A percentile compares a stretch with the other conserved stretches of the same genome.
phyloP scores from a whole-genome alignment of 1,140 invertebrate genomes.

The Lepidostoma basale region DNA sequence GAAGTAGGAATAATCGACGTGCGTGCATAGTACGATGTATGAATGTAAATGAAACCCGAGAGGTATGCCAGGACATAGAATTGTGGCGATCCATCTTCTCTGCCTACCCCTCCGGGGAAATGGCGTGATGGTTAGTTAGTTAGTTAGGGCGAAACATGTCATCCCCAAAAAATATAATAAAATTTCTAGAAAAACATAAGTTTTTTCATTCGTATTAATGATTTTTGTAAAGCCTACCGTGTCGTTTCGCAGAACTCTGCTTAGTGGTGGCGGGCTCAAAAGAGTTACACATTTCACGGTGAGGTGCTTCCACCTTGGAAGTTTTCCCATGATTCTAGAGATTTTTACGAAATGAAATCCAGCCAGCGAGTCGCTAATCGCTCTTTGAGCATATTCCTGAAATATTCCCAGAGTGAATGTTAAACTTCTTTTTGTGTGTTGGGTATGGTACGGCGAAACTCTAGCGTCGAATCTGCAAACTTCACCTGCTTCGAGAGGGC shows the following conservation, averaged over 20 bases:
- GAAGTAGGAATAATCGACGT: too few relatives aligned
- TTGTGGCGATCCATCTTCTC: too few relatives aligned
- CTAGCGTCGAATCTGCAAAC: conserved; percentile 4
- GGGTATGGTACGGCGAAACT: conserved; percentile 17
- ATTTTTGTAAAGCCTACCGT: too few relatives aligned
- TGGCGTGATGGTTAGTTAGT: too few relatives aligned
- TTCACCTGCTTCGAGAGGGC: conserved; percentile 18
- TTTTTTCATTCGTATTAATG: background rate
- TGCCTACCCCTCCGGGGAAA: too few relatives aligned
- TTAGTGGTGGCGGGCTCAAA: background rate
- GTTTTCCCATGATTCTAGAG: conserved; percentile 20
- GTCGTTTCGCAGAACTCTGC: too few relatives aligned
- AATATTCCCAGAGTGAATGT: conserved; percentile 23
- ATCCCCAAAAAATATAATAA: too few relatives aligned
- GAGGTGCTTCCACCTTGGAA: conserved; percentile 28
- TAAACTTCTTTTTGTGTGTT: conserved; percentile 25
- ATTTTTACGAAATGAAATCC: conserved; percentile 36
- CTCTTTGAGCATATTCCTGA: conserved; percentile 15
- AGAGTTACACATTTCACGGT: conserved; percentile 30
- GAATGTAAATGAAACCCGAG: too few relatives aligned
- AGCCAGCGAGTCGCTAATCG: conserved; percentile 26
- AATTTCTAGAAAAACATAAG: background rate
- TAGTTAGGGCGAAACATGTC: too few relatives aligned
- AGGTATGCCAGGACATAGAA: too few relatives aligned
- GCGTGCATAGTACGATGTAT: too few relatives aligned